These are phyloP conservation scores for Thryonomys swinderianus DNA, from an alignment of 2,113 vertebrate species.

Conservation along the genomic window DNA sequence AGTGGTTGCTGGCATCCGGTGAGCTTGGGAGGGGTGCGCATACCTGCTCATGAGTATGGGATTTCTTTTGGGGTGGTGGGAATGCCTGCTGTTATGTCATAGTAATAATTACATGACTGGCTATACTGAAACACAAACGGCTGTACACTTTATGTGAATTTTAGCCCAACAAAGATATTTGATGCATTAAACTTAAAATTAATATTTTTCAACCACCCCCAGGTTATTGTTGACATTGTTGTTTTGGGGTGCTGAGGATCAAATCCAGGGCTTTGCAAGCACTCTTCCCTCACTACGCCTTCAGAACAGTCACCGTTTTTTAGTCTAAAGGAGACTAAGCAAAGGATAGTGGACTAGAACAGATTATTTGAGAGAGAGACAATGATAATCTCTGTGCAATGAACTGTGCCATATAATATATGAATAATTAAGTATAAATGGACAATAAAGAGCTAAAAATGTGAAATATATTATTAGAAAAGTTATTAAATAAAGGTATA, in stretches of 20 bases:
- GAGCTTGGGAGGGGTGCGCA: neutral
- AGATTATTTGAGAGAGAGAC: neutral
- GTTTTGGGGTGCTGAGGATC: neutral
- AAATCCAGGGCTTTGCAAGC: neutral
- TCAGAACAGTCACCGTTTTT: neutral
- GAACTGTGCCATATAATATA: neutral
- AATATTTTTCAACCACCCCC: neutral
- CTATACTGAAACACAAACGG: neutral
- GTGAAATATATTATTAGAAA: neutral
- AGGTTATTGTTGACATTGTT: neutral
- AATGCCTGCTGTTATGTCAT: neutral
- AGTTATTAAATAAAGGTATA: neutral
- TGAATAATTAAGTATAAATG: neutral
- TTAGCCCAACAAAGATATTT: neutral
- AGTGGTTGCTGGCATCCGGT: neutral
- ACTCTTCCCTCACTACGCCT: neutral
- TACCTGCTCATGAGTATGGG: neutral
- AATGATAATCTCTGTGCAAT: neutral
- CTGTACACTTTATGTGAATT: neutral
- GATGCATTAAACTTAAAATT: conserved; percentile 19
- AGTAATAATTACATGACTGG: neutral
- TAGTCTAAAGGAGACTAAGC: neutral
- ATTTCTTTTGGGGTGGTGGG: neutral
- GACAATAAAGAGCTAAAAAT: neutral
- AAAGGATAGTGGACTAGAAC: neutral